These are phyloP conservation scores for Amiota mariae DNA, from an alignment of 2,888 invertebrate species.

Conservation along the genomic window DNA sequence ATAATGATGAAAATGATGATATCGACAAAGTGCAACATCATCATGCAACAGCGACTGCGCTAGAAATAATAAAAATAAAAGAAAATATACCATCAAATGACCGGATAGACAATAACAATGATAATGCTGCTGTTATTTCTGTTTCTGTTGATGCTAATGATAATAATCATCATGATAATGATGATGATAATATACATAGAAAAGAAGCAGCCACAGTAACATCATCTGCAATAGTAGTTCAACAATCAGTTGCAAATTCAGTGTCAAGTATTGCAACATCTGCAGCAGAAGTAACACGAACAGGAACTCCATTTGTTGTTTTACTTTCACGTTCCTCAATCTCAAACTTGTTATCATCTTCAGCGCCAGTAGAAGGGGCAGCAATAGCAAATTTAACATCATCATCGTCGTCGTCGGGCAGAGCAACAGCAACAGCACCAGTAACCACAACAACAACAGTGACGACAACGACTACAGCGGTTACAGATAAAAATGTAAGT, in stretches of 20 bases:
- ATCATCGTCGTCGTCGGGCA: neutral
- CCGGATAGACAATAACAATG: slow-evolving; percentile 44
- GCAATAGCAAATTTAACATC: slow-evolving; percentile 26
- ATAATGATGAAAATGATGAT: slow-evolving; percentile 5
- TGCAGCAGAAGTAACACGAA: neutral
- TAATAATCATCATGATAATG: too few species aligned
- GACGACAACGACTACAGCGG: slow-evolving; percentile 20
- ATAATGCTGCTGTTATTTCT: slow-evolving; percentile 30
- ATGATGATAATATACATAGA: too few species aligned
- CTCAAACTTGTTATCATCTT: slow-evolving; percentile 37
- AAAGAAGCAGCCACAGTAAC: too few species aligned
- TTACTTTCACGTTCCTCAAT: slow-evolving; percentile 40
- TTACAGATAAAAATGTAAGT: slow-evolving; percentile 62
- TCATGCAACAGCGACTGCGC: slow-evolving; percentile 23
- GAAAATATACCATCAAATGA: slow-evolving; percentile 31
- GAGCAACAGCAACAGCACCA: slow-evolving; percentile 41
- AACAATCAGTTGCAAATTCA: neutral
- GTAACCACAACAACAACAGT: slow-evolving; percentile 38
- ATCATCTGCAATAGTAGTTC: too few species aligned
- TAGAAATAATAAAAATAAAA: slow-evolving; percentile 1
- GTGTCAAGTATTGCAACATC: neutral
- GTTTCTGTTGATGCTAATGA: slow-evolving; percentile 13
- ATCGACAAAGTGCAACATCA: slow-evolving; percentile 24
- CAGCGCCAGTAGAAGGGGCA: slow-evolving; percentile 42
- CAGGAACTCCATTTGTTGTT: slow-evolving; percentile 60